These are phyloP conservation scores for Coboldia fuscipes DNA, from an alignment of 1,140 invertebrate genomes.

Conservation along the genomic window DNA sequence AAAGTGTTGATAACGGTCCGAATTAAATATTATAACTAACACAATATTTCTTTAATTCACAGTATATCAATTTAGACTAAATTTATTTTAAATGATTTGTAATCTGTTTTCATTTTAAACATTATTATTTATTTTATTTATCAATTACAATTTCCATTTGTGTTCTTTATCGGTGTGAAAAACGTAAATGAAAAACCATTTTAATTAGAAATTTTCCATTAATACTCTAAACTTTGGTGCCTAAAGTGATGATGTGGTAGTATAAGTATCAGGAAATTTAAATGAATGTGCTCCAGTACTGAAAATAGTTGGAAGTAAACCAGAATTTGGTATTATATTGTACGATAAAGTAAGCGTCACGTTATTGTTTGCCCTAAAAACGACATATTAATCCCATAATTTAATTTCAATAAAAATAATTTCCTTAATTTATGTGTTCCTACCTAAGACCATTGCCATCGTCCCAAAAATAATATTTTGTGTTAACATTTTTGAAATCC, in stretches of 20 bases:
- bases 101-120: constrained; percentile 2
- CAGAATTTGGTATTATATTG: constrained; percentile 98
- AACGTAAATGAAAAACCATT: constrained; percentile 9
- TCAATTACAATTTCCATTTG: neutral
- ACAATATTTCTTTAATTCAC: constrained; percentile 14
- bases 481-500: constrained; percentile 85
- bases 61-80: constrained; percentile 4
- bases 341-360: constrained; percentile 84
- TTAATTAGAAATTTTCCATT: constrained; percentile 4
- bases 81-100: neutral
- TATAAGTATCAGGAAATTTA: constrained; percentile 76
- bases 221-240: constrained; percentile 4
- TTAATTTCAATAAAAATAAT: neutral
- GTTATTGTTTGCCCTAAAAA: constrained; percentile 75
- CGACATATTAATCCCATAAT: constrained; percentile 11
- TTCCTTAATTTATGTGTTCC: no score
- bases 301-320: constrained; percentile 67
- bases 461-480: constrained; percentile 99
- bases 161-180: neutral
- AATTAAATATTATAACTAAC: constrained; percentile 17
- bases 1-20: no score
- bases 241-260: constrained; percentile 15
- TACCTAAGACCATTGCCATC: constrained; percentile 93
- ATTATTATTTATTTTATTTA: neutral
- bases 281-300: constrained; percentile 68